Evolutionary conservation across 2,113 vertebrate genomes (phyloP), one percentile per base, ranked within the genome.

Genomic region (Oryzias woworae): DNA sequence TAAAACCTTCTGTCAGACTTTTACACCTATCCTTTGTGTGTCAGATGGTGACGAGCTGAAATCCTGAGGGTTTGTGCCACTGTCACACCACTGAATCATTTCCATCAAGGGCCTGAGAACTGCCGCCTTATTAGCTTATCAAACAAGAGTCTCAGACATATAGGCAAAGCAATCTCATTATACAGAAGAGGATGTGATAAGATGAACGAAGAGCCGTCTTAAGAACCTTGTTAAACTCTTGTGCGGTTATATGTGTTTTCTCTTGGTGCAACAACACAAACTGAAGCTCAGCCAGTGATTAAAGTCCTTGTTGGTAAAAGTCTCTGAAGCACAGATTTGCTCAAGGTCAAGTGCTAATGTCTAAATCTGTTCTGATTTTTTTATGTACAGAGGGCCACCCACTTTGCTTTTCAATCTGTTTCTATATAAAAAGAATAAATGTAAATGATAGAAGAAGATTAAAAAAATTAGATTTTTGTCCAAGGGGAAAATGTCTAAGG

Each of bases 121-220:
- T 24, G 28, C 47, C 1, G 58, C 53, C 66, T 81, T 80, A 64
- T 85, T 84, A 77, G 75, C 78, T 82, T 80, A 87, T 88, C 83
- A 82, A 84, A 79, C 41, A 44, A 57, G 61, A 70, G 73, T 66
- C 73, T 62, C 73, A 49, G 68, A 53, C 80, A 14, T 26, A 63
- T 15, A 55, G 81, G 73, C 45, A 71, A 73, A 76, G 71, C 56
- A 14, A 10, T 66, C 76, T 77, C 77, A 73, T 67, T 78, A 80
- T 49, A 56, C 49, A 51, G 26, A 2, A 73, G 73, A 69, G 66
- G 75, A 70, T 51, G 62, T 2, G 66, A 65, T 54, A 3, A 75
- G 67, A 83, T 52, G 53, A 36, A 58, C 49, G 28, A 66, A 82
- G 81, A 69, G 81, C 41, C 52, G 65, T 85, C 79, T 72, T 36